phyloP scores from a whole-genome alignment of 2,797 vertebrate genomes.

The Crypturellus tataupa region DNA sequence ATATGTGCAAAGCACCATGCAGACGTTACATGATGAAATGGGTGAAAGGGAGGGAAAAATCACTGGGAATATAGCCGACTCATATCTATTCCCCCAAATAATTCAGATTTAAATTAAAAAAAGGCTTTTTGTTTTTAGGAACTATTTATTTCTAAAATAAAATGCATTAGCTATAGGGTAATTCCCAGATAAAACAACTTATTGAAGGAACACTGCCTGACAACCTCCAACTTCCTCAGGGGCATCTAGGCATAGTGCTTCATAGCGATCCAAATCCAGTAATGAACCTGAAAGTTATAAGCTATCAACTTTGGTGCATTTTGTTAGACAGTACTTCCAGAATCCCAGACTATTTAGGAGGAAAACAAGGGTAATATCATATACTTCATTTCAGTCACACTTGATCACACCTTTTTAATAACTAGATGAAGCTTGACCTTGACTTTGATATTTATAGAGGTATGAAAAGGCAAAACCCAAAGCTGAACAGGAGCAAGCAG shows the following conservation, averaged over 20 bases:
- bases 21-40: not conserved
- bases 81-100: not conserved
- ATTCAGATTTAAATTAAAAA: not conserved
- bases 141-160: not conserved
- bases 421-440: conserved; percentile 18
- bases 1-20: not conserved
- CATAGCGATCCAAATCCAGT: not conserved
- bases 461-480: not conserved
- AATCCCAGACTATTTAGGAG: not conserved
- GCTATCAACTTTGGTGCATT: not conserved
- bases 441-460: not conserved
- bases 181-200: not conserved
- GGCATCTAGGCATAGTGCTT: not conserved
- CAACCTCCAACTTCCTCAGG: not conserved
- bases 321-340: not conserved
- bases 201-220: not conserved
- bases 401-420: conserved; percentile 40
- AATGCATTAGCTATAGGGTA: not conserved
- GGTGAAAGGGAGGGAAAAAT: not conserved
- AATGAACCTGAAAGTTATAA: conserved; percentile 2
- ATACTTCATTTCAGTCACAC: not conserved
- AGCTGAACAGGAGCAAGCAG: not conserved
- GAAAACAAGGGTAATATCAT: conserved; percentile 28
- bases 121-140: too few relatives aligned
- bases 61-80: not conserved